Base-by-base conservation (phyloP, 2,888 invertebrate genomes). In the Eupithecia tripunctaria region DNA sequence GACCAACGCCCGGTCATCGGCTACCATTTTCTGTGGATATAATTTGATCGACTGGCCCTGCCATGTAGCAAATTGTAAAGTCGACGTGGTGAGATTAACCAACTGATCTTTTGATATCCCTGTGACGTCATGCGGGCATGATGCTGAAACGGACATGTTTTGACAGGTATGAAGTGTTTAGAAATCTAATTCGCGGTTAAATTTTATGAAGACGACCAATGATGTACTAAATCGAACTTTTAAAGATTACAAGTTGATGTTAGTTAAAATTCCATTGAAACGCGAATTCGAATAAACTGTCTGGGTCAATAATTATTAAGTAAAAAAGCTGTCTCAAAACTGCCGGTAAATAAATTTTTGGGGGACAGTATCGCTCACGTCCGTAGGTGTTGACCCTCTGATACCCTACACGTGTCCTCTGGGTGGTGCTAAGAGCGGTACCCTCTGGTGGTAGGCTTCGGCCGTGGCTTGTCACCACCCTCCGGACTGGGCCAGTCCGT, bases 61-160 rank as follows among this genome's bases (percentile, higher is more conserved):
- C 64, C 64, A 38, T 64, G 64, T 36, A 25, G 38, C 14, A 1
- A 38, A 64, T 21, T 41, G 2, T 85, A 85, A 85, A 88, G 86
- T 84, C 85, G 85, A 82, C 83, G 82, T 81, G 85, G 85, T 88
- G 91, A 91, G 88, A 91, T 88, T 90, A 90, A 89, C 91, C 91
- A 90, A 85, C 84, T 79, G 78, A 79, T 80, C 81, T 86, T 87
- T 85, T 70, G 89, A 88, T 88, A 87, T 85, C 85, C 21, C 82
- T 80, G 82, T 77, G 76, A 74, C 82, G 83, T 81, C 84, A 86
- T 84, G 82, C 82, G 81, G 81, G 82, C 25, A 51, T 36, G 59
- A 29, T 27, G 47, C 84, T 73, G 78, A 78, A 76, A 79, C 73
- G 73, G 70, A 51, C 64, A 76, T 75, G 78, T 79, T 78, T 76